Evolutionary conservation across 2,113 vertebrate species (phyloP).

Genomic region (Oenanthe oenanthe): DNA sequence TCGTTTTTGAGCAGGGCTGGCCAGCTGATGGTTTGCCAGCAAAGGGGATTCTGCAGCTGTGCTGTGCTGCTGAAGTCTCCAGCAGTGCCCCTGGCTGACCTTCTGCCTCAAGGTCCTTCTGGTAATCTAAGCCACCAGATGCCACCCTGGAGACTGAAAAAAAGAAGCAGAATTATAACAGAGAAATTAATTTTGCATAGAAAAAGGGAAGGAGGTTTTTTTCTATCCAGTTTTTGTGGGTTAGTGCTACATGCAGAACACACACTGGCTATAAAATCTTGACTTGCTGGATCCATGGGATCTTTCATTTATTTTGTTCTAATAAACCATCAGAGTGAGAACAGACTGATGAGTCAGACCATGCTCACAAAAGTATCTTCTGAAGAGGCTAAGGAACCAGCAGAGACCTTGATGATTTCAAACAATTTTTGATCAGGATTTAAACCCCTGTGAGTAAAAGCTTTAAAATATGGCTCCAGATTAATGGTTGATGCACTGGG

Average conservation of each 20-base stretch:
- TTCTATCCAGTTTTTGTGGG: not conserved
- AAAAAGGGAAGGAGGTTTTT: not conserved
- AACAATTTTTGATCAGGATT: not conserved
- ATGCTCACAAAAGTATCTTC: not conserved
- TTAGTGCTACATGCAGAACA: not conserved
- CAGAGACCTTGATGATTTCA: not conserved
- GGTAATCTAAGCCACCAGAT: not conserved
- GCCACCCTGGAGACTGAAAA: not conserved
- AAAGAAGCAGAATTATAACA: not conserved
- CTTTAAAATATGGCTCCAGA: slow-evolving; percentile 31
- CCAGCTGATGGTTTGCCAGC: slow-evolving; percentile 8
- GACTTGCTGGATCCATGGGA: not conserved
- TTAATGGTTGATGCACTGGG: not conserved
- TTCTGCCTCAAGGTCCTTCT: not conserved
- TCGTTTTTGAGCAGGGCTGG: not conserved
- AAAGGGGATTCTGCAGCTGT: slow-evolving; percentile 24
- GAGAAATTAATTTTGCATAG: not conserved
- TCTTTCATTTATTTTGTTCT: not conserved
- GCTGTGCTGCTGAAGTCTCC: not conserved
- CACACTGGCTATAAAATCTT: not conserved
- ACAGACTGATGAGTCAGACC: not conserved
- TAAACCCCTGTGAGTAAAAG: not conserved
- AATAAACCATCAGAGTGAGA: not conserved
- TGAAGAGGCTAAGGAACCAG: not conserved
- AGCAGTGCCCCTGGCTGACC: not conserved